phyloP scores from a whole-genome alignment of 1,140 invertebrate species.

The Diploscapter pachys region DNA sequence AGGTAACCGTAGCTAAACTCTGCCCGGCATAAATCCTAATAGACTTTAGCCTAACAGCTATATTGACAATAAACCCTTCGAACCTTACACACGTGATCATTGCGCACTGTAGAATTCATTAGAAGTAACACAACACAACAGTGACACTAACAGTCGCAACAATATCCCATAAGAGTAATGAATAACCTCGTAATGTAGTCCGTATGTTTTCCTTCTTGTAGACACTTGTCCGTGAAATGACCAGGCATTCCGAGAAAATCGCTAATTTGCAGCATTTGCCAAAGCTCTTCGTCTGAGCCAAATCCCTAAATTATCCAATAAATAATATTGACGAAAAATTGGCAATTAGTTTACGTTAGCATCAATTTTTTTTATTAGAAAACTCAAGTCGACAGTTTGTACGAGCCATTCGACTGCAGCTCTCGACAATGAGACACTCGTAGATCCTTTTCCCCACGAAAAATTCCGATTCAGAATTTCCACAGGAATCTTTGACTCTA shows the following conservation, averaged over 20 bases:
- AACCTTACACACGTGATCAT: no score
- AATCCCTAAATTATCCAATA: not conserved
- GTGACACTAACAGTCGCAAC: no score
- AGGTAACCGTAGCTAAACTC: no score
- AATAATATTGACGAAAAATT: not conserved
- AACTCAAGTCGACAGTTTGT: not conserved
- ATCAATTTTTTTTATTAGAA: not conserved
- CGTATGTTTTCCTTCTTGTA: not conserved
- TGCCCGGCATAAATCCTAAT: no score
- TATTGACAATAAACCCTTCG: no score
- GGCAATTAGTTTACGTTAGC: not conserved
- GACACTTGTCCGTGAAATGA: conserved; percentile 11
- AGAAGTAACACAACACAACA: no score
- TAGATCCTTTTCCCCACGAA: not conserved
- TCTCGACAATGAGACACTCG: not conserved
- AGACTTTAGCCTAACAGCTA: no score
- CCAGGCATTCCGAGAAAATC: conserved; percentile 1
- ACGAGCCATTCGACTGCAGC: conserved; percentile 4
- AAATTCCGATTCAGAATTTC: conserved; percentile 2
- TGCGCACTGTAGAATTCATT: no score
- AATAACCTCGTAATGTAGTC: not conserved
- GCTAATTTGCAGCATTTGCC: not conserved
- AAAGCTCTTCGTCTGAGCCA: conserved; percentile 2
- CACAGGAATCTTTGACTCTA: no score
- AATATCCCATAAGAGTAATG: no score